phyloP scores from a whole-genome alignment of 2,113 vertebrate genomes.

The Calypte anna region DNA sequence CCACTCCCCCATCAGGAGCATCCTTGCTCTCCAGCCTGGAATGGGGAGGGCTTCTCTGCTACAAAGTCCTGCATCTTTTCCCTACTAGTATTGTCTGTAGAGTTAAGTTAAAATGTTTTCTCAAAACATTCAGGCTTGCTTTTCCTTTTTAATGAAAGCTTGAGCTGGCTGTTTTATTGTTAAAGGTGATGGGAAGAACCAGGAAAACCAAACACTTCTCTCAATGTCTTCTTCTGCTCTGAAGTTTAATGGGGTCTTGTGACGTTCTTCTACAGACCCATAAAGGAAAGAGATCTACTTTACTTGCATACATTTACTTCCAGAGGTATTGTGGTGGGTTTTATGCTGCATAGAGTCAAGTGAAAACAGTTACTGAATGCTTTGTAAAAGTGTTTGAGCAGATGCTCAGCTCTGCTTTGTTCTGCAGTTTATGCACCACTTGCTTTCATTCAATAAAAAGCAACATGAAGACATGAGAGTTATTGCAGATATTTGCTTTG shows the following conservation, averaged over 20 bases:
- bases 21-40: neutral
- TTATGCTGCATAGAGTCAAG: conserved; percentile 6
- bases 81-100: neutral
- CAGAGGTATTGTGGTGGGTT: neutral
- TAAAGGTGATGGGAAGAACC: neutral
- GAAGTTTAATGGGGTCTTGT: neutral
- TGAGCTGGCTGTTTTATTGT: neutral
- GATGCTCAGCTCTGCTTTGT: conserved; percentile 35
- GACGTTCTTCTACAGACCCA: neutral
- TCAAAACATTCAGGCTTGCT: neutral
- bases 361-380: conserved; percentile 2
- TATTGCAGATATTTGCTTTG: conserved; percentile 21
- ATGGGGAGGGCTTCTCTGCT: neutral
- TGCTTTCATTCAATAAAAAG: conserved; percentile 51
- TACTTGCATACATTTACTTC: neutral
- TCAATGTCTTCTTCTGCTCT: neutral
- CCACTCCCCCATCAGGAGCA: neutral
- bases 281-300: conserved; percentile 17
- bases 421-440: conserved; percentile 41
- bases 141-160: neutral
- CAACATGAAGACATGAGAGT: neutral
- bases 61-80: neutral
- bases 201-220: neutral
- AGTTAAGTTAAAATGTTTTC: neutral
- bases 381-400: conserved; percentile 12